Evolutionary conservation across 2,113 vertebrate species (phyloP).

Genomic region (Struthidea cinerea): DNA sequence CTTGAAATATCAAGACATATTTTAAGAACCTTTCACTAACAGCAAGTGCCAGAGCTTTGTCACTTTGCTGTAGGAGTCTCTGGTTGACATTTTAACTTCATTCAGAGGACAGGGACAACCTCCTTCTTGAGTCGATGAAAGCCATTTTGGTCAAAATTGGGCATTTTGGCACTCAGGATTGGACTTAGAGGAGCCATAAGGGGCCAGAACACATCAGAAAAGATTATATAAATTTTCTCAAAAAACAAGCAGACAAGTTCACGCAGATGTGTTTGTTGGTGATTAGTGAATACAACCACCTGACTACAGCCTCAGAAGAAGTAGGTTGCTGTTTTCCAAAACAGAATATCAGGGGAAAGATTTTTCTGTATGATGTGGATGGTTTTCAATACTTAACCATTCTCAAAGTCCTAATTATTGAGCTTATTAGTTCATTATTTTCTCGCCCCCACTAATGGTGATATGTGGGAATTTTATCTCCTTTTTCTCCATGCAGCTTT

Average conservation of each 20-base stretch:
- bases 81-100: neutral
- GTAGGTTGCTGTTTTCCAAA: neutral
- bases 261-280: neutral
- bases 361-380: neutral
- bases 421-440: neutral
- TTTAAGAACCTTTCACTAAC: neutral
- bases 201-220: neutral
- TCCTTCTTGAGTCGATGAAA: neutral
- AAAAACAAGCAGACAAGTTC: neutral
- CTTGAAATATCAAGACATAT: neutral
- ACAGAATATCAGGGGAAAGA: neutral
- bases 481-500: neutral
- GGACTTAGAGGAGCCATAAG: neutral
- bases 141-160: neutral
- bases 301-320: neutral
- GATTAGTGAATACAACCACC: neutral
- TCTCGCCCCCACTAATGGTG: neutral
- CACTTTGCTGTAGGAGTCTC: neutral
- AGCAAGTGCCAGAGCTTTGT: neutral
- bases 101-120: neutral
- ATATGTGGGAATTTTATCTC: neutral
- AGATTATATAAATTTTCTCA: neutral
- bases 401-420: neutral
- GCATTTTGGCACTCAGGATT: neutral
- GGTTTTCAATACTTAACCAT: neutral